Evolutionary conservation across 2,113 vertebrate genomes (phyloP).

Genomic region (Hemichromis elongatus): DNA sequence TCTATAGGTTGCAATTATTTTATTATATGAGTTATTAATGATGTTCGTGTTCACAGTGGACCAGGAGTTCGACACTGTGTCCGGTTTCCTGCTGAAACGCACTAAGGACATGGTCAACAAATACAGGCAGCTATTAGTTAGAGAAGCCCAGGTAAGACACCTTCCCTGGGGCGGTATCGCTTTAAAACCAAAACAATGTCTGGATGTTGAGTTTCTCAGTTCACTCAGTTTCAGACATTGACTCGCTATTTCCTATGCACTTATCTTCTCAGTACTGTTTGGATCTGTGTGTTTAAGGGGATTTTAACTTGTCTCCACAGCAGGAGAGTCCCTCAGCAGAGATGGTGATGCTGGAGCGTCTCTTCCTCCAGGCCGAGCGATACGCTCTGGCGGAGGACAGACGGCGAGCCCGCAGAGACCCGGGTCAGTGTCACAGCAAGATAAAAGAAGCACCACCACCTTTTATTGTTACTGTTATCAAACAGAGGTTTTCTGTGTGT

Average conservation of each 20-base stretch:
- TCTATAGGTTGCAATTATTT: not conserved
- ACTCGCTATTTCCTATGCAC: not conserved
- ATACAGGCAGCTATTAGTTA: conserved; percentile 76
- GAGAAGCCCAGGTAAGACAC: conserved; percentile 69
- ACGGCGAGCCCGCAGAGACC: conserved; percentile 68
- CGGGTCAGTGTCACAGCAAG: conserved; percentile 59
- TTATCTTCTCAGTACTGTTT: not conserved
- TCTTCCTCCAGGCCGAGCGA: conserved; percentile 80
- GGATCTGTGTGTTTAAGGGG: not conserved
- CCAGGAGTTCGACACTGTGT: conserved; percentile 75
- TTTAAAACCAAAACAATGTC: not conserved
- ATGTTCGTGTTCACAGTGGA: conserved; percentile 65
- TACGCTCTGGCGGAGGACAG: conserved; percentile 69
- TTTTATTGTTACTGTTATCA: not conserved
- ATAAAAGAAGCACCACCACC: not conserved
- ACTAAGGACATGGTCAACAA: conserved; percentile 81
- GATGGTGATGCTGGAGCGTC: conserved; percentile 82
- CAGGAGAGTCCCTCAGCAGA: conserved; percentile 79
- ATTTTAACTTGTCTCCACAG: conserved; percentile 39
- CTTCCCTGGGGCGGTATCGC: not conserved
- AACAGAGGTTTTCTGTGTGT: not conserved
- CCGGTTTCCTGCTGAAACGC: conserved; percentile 73
- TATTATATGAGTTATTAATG: not conserved
- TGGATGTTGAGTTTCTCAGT: not conserved
- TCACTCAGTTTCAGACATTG: not conserved